Evolutionary conservation across 1,140 invertebrate genomes (phyloP), one percentile per base, ranked within the genome.

Genomic region (Anastrepha obliqua): DNA sequence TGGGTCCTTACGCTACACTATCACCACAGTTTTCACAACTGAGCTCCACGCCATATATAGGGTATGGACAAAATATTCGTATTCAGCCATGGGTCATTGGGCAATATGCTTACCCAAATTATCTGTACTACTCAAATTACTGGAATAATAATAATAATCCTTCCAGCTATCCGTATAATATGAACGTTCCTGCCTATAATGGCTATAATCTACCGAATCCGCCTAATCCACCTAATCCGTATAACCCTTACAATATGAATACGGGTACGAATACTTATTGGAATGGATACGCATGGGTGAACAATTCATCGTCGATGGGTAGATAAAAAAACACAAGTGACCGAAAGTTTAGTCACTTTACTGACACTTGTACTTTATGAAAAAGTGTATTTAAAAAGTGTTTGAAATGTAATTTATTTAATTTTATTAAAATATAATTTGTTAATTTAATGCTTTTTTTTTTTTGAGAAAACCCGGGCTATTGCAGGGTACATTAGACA

Each of bases 21-120:
- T 0, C 88, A 87, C 86, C 90, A 90, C 64, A 91, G 91, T 29
- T 90, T 89, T 81, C 85, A 9, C 29, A 62, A 6, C 29, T 86
- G 20, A 86, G 58, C 85, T 87, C 87, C 0, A 91, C 91, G 20
- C 89, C 90, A 2, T 89, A 90, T 89, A 90, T 90, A 1, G 91
- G 90, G 85, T 86, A 86, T 64, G 62, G 62, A 44, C 39, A 65
- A 51, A 87, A 90, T 65, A 92, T 92, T 85, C 89, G 91, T 8
- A 92, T 92, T 44, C 91, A 90, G 91, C 91, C 91, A 7, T 92
- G 91, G 90, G 91, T 92, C 8, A 91, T 92, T 8, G 91, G 91
- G 0, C 91, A 92, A 62, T 92, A 92, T 87, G 58, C 44, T 7
- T 60, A 44, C 58, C 85, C 55, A 15, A 58, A 20, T 81, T 58